These are phyloP conservation scores for Hyles vespertilio DNA, from an alignment of 1,140 invertebrate species.

Conservation along the genomic window DNA sequence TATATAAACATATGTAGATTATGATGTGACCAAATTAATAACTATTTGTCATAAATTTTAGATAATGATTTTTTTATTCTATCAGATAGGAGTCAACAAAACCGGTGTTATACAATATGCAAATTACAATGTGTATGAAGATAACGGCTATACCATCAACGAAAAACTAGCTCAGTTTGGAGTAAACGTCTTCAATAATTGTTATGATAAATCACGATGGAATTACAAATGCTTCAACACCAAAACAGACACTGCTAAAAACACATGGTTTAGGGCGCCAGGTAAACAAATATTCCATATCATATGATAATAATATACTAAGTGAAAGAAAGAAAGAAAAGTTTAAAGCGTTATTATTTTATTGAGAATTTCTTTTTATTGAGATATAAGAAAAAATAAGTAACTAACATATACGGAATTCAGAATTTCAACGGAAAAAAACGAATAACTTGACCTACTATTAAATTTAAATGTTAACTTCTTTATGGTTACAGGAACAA, in stretches of 20 bases:
- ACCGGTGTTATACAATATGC: constrained; percentile 79
- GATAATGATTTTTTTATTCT: too few relatives aligned
- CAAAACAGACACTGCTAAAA: constrained; percentile 79
- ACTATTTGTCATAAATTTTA: too few relatives aligned
- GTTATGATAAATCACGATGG: constrained; percentile 78
- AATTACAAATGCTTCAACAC: constrained; percentile 73
- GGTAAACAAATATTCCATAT: too few relatives aligned
- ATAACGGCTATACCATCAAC: constrained; percentile 70
- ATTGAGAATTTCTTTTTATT: too few relatives aligned
- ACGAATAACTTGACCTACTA: too few relatives aligned
- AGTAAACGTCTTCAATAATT: constrained; percentile 41
- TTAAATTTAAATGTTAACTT: background rate
- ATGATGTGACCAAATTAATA: too few relatives aligned
- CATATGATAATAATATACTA: too few relatives aligned
- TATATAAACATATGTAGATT: too few relatives aligned
- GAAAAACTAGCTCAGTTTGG: constrained; percentile 6
- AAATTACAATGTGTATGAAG: constrained; percentile 75
- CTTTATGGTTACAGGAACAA: constrained; percentile 68
- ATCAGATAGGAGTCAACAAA: constrained; percentile 79
- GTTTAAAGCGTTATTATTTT: too few relatives aligned
- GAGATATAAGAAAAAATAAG: background rate
- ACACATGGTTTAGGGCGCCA: constrained; percentile 27
- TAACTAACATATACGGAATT: too few relatives aligned
- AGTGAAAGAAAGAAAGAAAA: too few relatives aligned
- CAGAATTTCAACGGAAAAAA: too few relatives aligned